These are phyloP conservation scores for Ormyrus thymus DNA, from an alignment of 2,888 invertebrate species.

Conservation along the genomic window DNA sequence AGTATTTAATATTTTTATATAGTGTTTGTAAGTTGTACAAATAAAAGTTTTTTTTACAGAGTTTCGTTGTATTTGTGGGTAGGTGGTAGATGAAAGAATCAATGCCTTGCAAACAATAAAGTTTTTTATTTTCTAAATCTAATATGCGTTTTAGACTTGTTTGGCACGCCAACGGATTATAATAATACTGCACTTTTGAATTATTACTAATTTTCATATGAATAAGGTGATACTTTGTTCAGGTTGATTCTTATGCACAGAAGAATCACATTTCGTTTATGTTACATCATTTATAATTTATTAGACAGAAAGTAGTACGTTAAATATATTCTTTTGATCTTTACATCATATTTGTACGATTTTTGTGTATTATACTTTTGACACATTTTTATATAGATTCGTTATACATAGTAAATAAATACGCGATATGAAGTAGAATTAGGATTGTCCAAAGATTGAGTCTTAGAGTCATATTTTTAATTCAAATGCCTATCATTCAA, in stretches of 20 bases:
- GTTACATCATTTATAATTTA: not conserved
- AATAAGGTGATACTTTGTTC: not conserved
- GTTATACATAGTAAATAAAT: not conserved
- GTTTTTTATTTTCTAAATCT: conserved; percentile 39
- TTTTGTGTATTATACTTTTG: conserved; percentile 30
- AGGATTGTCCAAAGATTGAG: conserved; percentile 33
- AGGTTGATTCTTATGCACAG: not conserved
- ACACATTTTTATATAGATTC: conserved; percentile 21
- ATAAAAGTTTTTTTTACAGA: conserved; percentile 32
- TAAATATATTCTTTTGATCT: conserved; percentile 14
- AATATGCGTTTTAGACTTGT: conserved; percentile 23
- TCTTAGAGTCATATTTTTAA: not conserved
- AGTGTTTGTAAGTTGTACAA: conserved; percentile 24
- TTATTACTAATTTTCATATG: not conserved
- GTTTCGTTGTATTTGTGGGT: not conserved
- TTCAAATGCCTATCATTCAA: too few relatives aligned
- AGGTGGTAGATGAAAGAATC: conserved; percentile 4
- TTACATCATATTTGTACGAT: conserved; percentile 14
- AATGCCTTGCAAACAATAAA: conserved; percentile 39
- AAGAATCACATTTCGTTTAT: conserved; percentile 16
- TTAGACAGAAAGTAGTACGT: conserved; percentile 11
- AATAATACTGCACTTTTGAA: conserved; percentile 24
- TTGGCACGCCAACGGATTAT: conserved; percentile 27
- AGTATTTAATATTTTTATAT: conserved; percentile 33
- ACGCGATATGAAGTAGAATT: conserved; percentile 5